Percentiles rank a stretch among this genome's conserved stretches.
Conservation (phyloP, 2,888 invertebrate species). For the Abrostola tripartita region DNA sequence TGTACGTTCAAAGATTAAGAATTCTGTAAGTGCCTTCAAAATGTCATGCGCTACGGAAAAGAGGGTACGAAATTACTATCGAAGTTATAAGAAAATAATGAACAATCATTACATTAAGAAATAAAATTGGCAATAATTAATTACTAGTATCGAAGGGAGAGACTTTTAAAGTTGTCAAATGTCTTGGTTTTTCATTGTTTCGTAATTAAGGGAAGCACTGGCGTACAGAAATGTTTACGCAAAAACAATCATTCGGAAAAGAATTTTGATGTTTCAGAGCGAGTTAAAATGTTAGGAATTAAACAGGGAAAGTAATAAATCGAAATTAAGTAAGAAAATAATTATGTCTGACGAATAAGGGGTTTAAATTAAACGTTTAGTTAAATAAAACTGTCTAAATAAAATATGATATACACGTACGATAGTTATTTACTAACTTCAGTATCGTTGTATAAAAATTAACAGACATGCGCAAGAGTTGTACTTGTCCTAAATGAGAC, state of each 20-base stretch:
- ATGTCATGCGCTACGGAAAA: slow-evolving; percentile 13
- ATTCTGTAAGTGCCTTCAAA: slow-evolving; percentile 6
- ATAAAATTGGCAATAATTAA: slow-evolving; percentile 50
- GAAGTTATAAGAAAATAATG: slow-evolving; percentile 45
- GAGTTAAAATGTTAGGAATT: too few relatives aligned
- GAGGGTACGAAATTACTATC: slow-evolving; percentile 44
- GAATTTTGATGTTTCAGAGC: too few relatives aligned
- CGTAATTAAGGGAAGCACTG: slow-evolving; percentile 40
- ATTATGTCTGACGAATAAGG: not conserved
- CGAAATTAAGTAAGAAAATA: not conserved
- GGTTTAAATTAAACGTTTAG: too few relatives aligned
- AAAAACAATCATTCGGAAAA: too few relatives aligned
- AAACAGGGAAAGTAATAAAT: too few relatives aligned
- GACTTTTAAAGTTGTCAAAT: slow-evolving; percentile 28
- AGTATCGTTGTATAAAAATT: too few relatives aligned
- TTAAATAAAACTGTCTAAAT: too few relatives aligned
- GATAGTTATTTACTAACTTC: too few relatives aligned
- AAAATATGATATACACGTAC: too few relatives aligned
- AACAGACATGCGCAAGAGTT: too few relatives aligned
- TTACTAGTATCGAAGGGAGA: slow-evolving; percentile 14
- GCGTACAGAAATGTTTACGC: slow-evolving; percentile 15
- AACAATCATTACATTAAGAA: slow-evolving; percentile 56
- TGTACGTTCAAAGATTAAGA: slow-evolving; percentile 32
- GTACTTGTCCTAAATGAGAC: too few relatives aligned
- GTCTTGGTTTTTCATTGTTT: slow-evolving; percentile 62